Conservation (phyloP, 2,113 vertebrate genomes). For the Tetrao urogallus region DNA sequence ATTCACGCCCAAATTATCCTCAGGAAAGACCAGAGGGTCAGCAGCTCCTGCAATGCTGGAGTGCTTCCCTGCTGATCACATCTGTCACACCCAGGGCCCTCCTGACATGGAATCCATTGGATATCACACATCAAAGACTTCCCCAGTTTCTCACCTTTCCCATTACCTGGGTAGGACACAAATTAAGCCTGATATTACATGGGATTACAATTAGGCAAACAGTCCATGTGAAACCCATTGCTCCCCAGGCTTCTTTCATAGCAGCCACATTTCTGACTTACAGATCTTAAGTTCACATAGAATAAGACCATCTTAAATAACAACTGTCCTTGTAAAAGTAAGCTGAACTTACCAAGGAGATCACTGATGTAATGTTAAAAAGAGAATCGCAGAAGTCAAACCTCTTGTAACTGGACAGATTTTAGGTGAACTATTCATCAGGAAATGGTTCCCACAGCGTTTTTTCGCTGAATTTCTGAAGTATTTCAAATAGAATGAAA, state of each 20-base stretch:
- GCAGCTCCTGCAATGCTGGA: slow-evolving; percentile 1
- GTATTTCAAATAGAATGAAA: background rate
- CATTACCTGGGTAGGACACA: background rate
- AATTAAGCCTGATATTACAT: slow-evolving; percentile 52
- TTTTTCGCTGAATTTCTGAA: background rate
- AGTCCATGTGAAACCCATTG: background rate
- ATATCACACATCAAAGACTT: background rate
- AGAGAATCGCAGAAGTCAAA: background rate
- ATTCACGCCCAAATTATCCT: background rate
- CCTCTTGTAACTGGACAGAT: background rate
- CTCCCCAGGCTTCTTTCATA: background rate
- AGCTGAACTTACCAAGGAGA: background rate
- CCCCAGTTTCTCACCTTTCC: slow-evolving; percentile 4
- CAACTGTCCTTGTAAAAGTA: background rate
- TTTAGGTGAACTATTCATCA: background rate
- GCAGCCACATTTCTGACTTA: slow-evolving; percentile 6
- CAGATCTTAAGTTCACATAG: background rate
- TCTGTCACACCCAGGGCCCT: background rate
- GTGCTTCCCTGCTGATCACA: background rate
- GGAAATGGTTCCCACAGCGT: background rate
- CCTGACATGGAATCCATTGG: background rate
- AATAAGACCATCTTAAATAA: slow-evolving; percentile 1
- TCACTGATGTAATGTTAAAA: background rate
- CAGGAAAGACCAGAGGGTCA: background rate
- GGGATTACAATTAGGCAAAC: slow-evolving; percentile 43